Evolutionary conservation across 2,113 vertebrate species (phyloP), one percentile per base, ranked within the genome.

Genomic region (Cathartes aura): DNA sequence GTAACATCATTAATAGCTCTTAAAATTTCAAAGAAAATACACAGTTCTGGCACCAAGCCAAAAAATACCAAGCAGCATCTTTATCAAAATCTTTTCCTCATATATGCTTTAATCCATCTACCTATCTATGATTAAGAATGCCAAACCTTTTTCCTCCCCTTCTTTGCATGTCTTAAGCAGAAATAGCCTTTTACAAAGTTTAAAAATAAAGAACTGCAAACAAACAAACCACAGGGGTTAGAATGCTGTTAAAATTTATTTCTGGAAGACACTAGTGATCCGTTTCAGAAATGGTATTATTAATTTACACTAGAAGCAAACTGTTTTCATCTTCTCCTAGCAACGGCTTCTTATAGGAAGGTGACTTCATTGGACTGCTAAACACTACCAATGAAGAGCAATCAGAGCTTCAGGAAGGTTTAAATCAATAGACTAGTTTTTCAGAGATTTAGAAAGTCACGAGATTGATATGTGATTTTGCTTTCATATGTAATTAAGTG

Each of bases 371-470:
- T 81, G 66, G 59, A 79, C 45, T 87, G 85, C 63, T 82, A 59
- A 91, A 91, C 21, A 55, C 3, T 7, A 59, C 40, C 48, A 59
- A 10, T 23, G 40, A 87, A 95, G 72, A 89, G 40, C 71, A 74
- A 80, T 56, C 47, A 55, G 36, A 90, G 59, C 22, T 71, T 87
- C 27, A 38, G n/a, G 84, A 90, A 97, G 40, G 36, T 88, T 93
- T 90, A 60, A 92, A 97, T 73, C 70, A 88, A 89, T 34, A 94
- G 15, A 82, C 80, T 11, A 87, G 24, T n/a, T 87, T 87, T 91
- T 71, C 30, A 68, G 50, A 85, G 62, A 75, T 43, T 47, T 8
- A 82, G 9, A 21, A 74, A 87, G n/a, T 59, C 38, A 38, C 11
- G 13, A 82, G 30, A 79, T 7, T 47, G 32, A 23, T 21, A 38